Evolutionary conservation across 2,113 vertebrate genomes (phyloP), one percentile per base, ranked within the genome.

Genomic region (Podarcis muralis): DNA sequence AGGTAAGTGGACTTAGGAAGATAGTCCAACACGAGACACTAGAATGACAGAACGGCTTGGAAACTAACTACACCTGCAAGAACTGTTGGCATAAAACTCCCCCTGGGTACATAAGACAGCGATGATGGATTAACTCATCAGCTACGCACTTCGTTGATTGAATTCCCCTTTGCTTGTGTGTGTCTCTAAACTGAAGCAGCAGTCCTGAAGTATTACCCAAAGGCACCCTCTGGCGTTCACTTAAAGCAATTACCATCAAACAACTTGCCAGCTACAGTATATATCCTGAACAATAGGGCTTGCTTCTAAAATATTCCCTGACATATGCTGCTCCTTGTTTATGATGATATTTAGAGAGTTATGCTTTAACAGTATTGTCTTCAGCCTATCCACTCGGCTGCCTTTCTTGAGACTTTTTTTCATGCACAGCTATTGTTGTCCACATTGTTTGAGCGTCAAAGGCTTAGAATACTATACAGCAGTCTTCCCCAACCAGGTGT

Each of bases 171-270:
- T 76, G 37, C 32, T 0, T 4, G 6, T 3, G 1, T 0, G 2
- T 79, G 2, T 37, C 1, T 22, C 30, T 77, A 23, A 27, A 20
- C 30, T 77, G 68, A 11, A n/a, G 3, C 18, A 59, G n/a, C 1
- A 3, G n/a, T 18, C 0, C 43, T 57, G 37, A 68, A 86, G 65
- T 2, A 68, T 88, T 86, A 32, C 88, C 20, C 7, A 35, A 87
- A 69, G 0, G n/a, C 91, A 78, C 95, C 91, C 94, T 95, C 94
- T 92, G n/a, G 93, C 90, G 95, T 87, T 80, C 40, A 0, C 53
- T 91, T 1, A 0, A 25, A 82, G 84, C 6, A 84, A 3, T 8
- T 32, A 43, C 65, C 76, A 87, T 74, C 30, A 27, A 82, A 13
- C 80, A 9, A 75, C 68, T 79, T 35, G 30, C 30, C 32, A 53